Conservation (phyloP, 2,113 vertebrate genomes). For the Fregetta grallaria region DNA sequence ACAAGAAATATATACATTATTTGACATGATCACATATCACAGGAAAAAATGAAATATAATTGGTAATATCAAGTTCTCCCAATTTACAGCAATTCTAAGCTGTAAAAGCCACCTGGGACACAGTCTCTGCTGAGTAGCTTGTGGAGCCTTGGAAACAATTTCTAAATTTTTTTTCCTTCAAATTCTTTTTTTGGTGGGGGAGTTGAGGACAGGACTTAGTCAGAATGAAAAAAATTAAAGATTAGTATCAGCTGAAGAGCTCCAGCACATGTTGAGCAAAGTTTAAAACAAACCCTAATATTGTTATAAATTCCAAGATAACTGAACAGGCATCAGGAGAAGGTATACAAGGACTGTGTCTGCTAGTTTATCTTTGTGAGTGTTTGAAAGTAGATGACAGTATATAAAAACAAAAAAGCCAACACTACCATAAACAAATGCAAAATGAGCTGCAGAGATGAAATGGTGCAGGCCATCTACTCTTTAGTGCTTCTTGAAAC, state of each 20-base stretch:
- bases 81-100: not conserved
- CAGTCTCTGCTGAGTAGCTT: not conserved
- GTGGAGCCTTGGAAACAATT: not conserved
- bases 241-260: not conserved
- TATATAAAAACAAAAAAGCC: constrained; percentile 24
- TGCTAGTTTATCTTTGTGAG: constrained; percentile 7
- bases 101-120: not conserved
- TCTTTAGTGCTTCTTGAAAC: not conserved
- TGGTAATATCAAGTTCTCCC: not conserved
- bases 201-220: not conserved
- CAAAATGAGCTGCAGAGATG: constrained; percentile 17
- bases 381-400: constrained; percentile 38
- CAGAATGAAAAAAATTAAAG: not conserved
- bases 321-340: constrained; percentile 1
- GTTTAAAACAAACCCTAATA: not conserved
- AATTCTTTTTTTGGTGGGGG: not conserved
- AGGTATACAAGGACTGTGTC: not conserved
- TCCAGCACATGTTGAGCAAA: not conserved
- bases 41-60: not conserved
- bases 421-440: not conserved
- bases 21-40: not conserved
- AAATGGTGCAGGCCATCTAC: not conserved
- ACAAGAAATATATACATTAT: not conserved
- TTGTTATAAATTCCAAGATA: constrained; percentile 11
- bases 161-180: not conserved